These are phyloP conservation scores for Hydrochoerus hydrochaeris DNA, from an alignment of 2,113 vertebrate species.

Conservation along the genomic window DNA sequence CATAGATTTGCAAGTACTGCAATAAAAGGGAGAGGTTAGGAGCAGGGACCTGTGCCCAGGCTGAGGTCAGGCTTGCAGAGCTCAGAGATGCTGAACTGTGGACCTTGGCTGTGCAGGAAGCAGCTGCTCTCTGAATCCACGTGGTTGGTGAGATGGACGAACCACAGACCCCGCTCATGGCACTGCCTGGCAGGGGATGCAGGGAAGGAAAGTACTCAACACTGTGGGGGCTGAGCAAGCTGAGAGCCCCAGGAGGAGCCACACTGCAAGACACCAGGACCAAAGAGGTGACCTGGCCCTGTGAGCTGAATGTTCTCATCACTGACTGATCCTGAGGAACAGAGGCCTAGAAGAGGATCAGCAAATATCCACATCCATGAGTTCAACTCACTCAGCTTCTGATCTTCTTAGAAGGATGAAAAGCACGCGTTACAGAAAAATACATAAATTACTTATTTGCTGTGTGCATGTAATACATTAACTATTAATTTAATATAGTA, in stretches of 20 bases:
- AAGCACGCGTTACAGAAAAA: too few species aligned
- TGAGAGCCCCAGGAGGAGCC: too few species aligned
- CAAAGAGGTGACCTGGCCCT: background rate
- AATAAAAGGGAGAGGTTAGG: background rate
- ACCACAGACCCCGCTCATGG: background rate
- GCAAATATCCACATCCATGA: too few species aligned
- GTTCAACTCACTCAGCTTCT: background rate
- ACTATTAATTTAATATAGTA: background rate
- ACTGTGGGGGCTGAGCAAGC: background rate
- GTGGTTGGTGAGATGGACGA: background rate
- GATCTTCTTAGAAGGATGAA: background rate
- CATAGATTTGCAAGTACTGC: background rate
- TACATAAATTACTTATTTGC: too few species aligned
- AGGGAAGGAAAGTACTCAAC: background rate
- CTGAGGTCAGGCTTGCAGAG: background rate
- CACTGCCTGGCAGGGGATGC: background rate
- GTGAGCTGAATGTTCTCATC: background rate
- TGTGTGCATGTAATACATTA: too few species aligned
- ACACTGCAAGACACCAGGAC: background rate
- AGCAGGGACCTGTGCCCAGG: too few species aligned
- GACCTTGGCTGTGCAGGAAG: background rate
- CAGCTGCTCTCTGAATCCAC: background rate
- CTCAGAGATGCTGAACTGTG: background rate
- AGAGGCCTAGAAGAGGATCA: too few species aligned
- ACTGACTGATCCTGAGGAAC: background rate